Base-by-base conservation (phyloP, 2,797 vertebrate species). In the Pantherophis alleghaniensis region DNA sequence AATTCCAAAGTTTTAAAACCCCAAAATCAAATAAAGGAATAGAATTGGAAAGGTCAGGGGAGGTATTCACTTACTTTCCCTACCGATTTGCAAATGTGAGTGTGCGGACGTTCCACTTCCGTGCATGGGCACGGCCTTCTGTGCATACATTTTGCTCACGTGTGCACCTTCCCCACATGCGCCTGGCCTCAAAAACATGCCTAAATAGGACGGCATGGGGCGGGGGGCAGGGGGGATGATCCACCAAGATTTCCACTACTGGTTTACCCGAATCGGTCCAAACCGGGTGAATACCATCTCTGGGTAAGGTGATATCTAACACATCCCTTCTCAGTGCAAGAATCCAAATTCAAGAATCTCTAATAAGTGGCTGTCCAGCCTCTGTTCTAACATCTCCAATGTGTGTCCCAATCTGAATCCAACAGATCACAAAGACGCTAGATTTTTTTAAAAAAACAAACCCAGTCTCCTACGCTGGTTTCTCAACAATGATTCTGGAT, bases 131-230 rank as follows among this genome's bases (percentile, higher is more conserved):
- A 12, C 0, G 55, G 55, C 55, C 55, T 56, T 55, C 53, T 0
- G 11, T 3, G 2, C 53, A 55, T 55, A 12, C 1, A 12, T 12
- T 53, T 53, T 53, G 53, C 53, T 53, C 53, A 53, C 0, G 53
- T 0, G 1, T 11, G 53, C 53, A 9, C 53, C 9, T 53, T 55
- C 2, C 53, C 0, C 11, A 0, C 53, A 12, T 55, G 53, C 11
- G 11, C 53, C 11, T 12, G 12, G 53, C 53, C 53, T 55, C 11
- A 55, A 55, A 55, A 55, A 55, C 11, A 3, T 55, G 53, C 53
- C 53, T 55, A 55, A 55, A 55, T 55, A 55, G 11, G 53, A 53
- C 11, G 9, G 53, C 53, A 55, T 12, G 53, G 53, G 53, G 53
- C 11, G 53, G 10, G 10, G 11, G 53, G 53, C 53, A 11, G 2